phyloP scores from a whole-genome alignment of 2,888 invertebrate species.

The Eupelmus urozonus region DNA sequence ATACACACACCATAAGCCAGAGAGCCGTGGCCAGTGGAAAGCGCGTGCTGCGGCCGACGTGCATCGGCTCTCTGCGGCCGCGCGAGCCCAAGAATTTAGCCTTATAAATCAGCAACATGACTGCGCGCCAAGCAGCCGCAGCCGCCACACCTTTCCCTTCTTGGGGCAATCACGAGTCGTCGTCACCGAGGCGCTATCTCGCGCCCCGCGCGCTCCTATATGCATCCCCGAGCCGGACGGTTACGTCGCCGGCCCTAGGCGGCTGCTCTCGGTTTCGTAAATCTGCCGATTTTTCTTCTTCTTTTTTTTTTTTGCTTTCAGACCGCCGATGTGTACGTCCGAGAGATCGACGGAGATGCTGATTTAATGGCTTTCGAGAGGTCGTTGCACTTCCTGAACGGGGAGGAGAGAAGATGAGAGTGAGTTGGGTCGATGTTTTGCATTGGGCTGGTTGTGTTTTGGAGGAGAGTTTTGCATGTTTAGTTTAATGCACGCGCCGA shows the following conservation, averaged over 20 bases:
- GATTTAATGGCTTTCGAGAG: background rate
- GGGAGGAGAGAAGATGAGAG: too few species aligned
- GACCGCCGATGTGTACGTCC: background rate
- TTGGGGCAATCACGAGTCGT: slow-evolving; percentile 78
- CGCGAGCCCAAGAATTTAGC: slow-evolving; percentile 72
- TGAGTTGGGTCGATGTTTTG: background rate
- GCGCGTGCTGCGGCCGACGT: background rate
- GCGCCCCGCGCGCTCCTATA: slow-evolving; percentile 59
- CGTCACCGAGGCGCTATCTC: slow-evolving; percentile 64
- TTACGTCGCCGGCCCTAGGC: slow-evolving; percentile 65
- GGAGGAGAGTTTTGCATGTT: too few species aligned
- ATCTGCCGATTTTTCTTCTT: slow-evolving; percentile 38
- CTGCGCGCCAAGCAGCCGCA: slow-evolving; percentile 70
- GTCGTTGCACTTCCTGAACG: slow-evolving; percentile 18
- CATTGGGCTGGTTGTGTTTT: too few species aligned
- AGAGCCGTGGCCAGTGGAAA: slow-evolving; percentile 19
- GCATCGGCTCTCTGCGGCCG: background rate
- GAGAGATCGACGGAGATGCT: background rate
- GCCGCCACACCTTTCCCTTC: slow-evolving; percentile 78
- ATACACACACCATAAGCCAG: too few species aligned
- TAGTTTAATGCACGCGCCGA: too few species aligned
- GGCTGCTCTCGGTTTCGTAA: slow-evolving; percentile 64
- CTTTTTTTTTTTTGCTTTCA: background rate
- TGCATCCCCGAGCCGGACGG: background rate
- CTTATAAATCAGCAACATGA: slow-evolving; percentile 77